phyloP scores from a whole-genome alignment of 2,113 vertebrate species.

The Cheilinus undulatus region DNA sequence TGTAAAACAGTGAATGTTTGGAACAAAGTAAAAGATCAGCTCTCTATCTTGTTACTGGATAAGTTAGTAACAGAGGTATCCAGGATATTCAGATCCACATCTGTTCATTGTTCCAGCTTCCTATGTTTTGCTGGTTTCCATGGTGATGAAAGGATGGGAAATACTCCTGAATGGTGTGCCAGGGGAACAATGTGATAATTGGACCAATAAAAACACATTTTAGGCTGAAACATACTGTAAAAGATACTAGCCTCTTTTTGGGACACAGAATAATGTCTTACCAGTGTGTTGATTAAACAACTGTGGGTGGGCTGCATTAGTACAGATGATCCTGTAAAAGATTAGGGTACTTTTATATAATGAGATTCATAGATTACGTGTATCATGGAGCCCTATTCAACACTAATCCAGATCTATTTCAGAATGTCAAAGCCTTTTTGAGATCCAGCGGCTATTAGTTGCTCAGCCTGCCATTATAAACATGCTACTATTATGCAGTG shows the following conservation, averaged over 20 bases:
- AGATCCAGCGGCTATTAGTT: not conserved
- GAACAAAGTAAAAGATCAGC: constrained; percentile 1
- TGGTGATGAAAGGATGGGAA: constrained; percentile 67
- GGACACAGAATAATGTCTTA: not conserved
- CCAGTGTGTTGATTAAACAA: not conserved
- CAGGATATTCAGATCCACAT: constrained; percentile 70
- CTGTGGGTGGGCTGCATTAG: no score
- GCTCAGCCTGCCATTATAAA: not conserved
- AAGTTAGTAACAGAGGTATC: constrained; percentile 58
- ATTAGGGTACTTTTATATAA: not conserved
- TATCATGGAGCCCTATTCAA: not conserved
- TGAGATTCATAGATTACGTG: not conserved
- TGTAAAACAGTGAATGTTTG: not conserved
- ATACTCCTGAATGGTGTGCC: constrained; percentile 43
- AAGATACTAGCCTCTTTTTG: not conserved
- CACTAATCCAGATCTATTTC: not conserved
- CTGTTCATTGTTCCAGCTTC: constrained; percentile 76
- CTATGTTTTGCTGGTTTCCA: constrained; percentile 74
- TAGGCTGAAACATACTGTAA: constrained; percentile 10
- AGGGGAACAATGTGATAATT: constrained; percentile 32
- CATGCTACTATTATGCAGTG: not conserved
- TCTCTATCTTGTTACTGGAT: constrained; percentile 22
- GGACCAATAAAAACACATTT: constrained; percentile 37
- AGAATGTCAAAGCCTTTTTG: not conserved
- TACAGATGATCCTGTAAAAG: no score